A percentile compares a stretch with the other conserved stretches of the same genome.
phyloP scores from a whole-genome alignment of 2,888 invertebrate genomes.

The Ferrisia virgata region DNA sequence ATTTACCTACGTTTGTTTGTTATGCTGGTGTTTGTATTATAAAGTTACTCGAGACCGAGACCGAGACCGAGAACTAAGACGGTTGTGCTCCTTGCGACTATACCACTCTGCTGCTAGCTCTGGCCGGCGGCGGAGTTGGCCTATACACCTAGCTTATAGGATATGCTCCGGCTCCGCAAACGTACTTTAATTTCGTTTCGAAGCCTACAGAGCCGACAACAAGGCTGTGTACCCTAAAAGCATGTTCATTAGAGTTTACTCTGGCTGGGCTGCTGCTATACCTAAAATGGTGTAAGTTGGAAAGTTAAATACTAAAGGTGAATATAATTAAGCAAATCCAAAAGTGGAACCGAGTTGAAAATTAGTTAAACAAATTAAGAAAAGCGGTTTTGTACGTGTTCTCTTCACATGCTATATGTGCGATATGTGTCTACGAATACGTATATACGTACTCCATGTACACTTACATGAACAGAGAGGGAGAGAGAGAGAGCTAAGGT shows the following conservation, averaged over 20 bases:
- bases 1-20: constrained; percentile 9
- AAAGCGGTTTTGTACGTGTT: constrained; percentile 23
- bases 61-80: not conserved
- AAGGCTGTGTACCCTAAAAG: not conserved
- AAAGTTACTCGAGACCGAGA: not conserved
- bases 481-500: not conserved
- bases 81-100: not conserved
- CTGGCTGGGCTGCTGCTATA: not conserved
- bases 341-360: constrained; percentile 21
- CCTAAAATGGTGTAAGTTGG: constrained; percentile 12
- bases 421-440: not conserved
- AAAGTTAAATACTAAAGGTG: constrained; percentile 33
- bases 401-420: not conserved
- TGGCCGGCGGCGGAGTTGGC: not conserved
- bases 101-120: not conserved
- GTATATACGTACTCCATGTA: not conserved
- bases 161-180: not conserved
- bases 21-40: not conserved
- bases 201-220: not conserved
- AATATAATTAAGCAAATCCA: constrained; percentile 28
- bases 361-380: constrained; percentile 32
- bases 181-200: constrained; percentile 28
- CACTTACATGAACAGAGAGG: too few species aligned
- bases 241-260: constrained; percentile 20
- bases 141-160: not conserved